These are phyloP conservation scores for Suricata suricatta DNA, from an alignment of 2,113 vertebrate genomes.

Conservation along the genomic window DNA sequence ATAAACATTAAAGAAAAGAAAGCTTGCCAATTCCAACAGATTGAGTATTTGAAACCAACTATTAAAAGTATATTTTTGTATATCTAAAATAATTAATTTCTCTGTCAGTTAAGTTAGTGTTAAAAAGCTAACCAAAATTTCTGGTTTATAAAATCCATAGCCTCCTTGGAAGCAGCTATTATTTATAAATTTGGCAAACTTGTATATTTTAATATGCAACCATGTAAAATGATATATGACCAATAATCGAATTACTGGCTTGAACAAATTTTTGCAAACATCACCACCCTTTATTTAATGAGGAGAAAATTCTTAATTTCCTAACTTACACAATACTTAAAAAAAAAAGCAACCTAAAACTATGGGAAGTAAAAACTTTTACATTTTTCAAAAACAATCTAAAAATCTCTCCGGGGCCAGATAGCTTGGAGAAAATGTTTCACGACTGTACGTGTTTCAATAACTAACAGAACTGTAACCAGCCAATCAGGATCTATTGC, in stretches of 20 bases:
- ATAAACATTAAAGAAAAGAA: neutral
- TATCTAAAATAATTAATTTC: neutral
- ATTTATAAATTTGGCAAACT: neutral
- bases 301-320: neutral
- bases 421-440: slow-evolving; percentile 23
- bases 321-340: neutral
- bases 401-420: slow-evolving; percentile 18
- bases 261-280: slow-evolving; percentile 3
- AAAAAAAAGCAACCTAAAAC: neutral
- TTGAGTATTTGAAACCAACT: neutral
- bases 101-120: neutral
- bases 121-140: neutral
- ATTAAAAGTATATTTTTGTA: neutral
- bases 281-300: neutral
- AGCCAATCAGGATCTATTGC: neutral
- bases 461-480: slow-evolving; percentile 23
- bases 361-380: slow-evolving; percentile 5
- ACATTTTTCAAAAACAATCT: neutral
- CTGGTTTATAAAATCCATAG: neutral
- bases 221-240: neutral
- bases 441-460: slow-evolving; percentile 10
- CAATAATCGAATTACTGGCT: neutral
- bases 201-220: neutral
- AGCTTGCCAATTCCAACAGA: neutral
- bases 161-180: neutral